Base-by-base conservation (phyloP, 2,113 vertebrate genomes). In the Smithornis capensis region DNA sequence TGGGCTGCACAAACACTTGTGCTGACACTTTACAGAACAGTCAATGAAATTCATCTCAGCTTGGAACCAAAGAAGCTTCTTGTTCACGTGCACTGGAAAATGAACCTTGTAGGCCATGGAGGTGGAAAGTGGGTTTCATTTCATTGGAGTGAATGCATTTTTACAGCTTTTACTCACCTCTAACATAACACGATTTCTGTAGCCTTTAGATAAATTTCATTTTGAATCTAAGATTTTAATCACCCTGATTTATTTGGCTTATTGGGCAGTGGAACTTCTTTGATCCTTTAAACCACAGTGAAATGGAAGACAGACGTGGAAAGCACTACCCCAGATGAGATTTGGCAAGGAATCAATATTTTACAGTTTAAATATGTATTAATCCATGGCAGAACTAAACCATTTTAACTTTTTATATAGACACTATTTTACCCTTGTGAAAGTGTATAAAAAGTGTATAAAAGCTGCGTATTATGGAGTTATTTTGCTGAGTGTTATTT, bases 201-300 rank as follows among this genome's bases (percentile, higher is more conserved):
- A 69, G 68, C 31, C 35, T 70, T 94, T 93, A 77, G 79, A 90
- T 83, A 79, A 76, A 77, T 76, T 94, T 94, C 10, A 78, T 67
- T 92, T 91, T 93, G 59, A 81, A 83, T 67, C 82, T 83, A 31
- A 93, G 90, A 83, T 68, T 81, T 81, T 25, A 65, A 62, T 69
- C 37, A 42, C 69, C 23, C 31, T 50, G 55, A 81, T 81, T 87
- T 81, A 87, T 87, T 56, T 7, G 73, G 52, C 21, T 90, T 95
- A 68, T 60, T 93, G 76, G 47, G 56, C 78, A 96, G 78, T 86
- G 33, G 47, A 92, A 67, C 13, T 92, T 91, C 50, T 92, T 87
- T 96, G 95, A 97, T 95, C 85, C 88, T 93, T 96, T 96, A 96
- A 93, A 81, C 55, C 87, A 59, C 80, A 55, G 44, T 31, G 71